Evolutionary conservation across 2,113 vertebrate genomes (phyloP).

Genomic region (Scartelaos histophorus): DNA sequence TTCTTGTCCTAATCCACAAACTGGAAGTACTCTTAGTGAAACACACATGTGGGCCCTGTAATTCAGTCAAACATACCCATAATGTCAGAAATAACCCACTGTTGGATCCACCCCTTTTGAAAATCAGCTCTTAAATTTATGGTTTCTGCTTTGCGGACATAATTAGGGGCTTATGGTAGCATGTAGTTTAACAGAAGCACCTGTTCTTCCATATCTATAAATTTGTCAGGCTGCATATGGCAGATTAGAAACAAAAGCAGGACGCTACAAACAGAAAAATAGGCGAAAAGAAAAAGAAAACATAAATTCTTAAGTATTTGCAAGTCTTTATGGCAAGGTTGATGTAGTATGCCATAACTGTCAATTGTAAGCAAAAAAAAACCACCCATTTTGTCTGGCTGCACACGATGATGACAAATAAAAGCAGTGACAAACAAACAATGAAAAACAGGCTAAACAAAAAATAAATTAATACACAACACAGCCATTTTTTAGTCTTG

Average conservation of each 20-base stretch:
- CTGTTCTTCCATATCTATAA: background rate
- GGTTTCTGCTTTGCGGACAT: background rate
- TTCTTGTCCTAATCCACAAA: background rate
- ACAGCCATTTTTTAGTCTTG: too few species aligned
- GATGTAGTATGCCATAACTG: background rate
- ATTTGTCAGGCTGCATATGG: background rate
- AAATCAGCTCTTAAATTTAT: conserved; percentile 10
- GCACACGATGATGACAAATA: too few species aligned
- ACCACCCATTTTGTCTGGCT: too few species aligned
- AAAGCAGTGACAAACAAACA: too few species aligned
- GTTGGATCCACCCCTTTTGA: conserved; percentile 1
- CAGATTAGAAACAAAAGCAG: background rate
- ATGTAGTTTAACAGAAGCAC: conserved; percentile 6
- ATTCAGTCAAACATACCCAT: conserved; percentile 7
- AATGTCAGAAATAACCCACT: conserved; percentile 5
- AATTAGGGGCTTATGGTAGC: background rate
- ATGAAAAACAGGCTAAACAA: too few species aligned
- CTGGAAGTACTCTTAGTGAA: background rate
- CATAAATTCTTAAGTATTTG: background rate
- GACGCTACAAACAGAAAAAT: background rate
- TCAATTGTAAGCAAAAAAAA: too few species aligned
- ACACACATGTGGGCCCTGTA: conserved; percentile 7
- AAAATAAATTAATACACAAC: too few species aligned
- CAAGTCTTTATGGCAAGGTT: background rate
- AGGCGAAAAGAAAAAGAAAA: background rate